Base-by-base conservation (phyloP, 2,797 vertebrate species). In the Naso thynnoides region DNA sequence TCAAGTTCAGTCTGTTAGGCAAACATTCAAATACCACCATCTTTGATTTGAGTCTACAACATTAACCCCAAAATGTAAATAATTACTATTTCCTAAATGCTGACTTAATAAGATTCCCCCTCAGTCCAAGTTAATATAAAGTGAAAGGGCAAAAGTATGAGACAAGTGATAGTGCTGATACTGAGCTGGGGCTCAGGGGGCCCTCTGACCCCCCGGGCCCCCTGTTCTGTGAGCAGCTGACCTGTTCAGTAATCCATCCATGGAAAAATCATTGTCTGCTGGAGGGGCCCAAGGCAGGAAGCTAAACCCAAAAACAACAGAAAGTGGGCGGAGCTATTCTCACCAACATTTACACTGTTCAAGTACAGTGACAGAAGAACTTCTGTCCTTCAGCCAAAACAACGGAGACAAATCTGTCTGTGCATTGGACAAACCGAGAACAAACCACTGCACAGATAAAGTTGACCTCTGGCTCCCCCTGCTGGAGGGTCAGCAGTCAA, bases 141-240 rank as follows among this genome's bases (percentile, higher is more conserved):
- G 18, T 11, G 6, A 2, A 21, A 9, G 38, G 26, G 19, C 38
- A 18, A 15, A 44, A 24, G 66, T 49, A 8, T 19, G 16, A 29
- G 26, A n/a, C 42, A 4, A 4, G 31, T 31, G 31, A 31, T 31
- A 41, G 18, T 41, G 39, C 39, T 41, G 39, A 41, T 41, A 6
- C 16, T 41, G 13, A 15, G 39, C 39, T 6, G 3, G 6, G 15
- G 39, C 39, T 41, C 13, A 8, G 26, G n/a, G 44, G 45, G n/a
- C n/a, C 54, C 7, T 2, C 8, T 1, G 47, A 10, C 61, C 48
- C 13, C 24, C 6, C 24, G n/a, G 49, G 62, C 24, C 48, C n/a
- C 33, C 1, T 0, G 0, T 42, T 39, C 59, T 24, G 13, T 3
- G 36, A n/a, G n/a, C n/a, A n/a, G n/a, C n/a, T n/a, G n/a, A n/a